Percentiles rank a stretch among this genome's conserved stretches.
These are phyloP conservation scores for Polymixis lichenea DNA, from an alignment of 2,888 invertebrate genomes.

Conservation along the genomic window DNA sequence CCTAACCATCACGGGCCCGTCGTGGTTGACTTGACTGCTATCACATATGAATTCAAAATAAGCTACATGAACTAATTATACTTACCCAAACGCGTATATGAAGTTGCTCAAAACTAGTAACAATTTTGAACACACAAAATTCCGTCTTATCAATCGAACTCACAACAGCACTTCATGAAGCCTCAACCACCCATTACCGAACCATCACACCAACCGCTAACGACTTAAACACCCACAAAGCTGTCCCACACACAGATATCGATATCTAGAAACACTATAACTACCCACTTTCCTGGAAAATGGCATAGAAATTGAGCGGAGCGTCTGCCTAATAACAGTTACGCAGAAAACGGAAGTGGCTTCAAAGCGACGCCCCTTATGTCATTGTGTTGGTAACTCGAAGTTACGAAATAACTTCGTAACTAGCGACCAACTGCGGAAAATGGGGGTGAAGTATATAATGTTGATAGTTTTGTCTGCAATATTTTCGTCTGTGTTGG, in stretches of 20 bases:
- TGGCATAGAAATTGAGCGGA: slow-evolving; percentile 73
- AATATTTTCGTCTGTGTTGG: slow-evolving; percentile 48
- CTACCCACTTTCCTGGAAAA: slow-evolving; percentile 69
- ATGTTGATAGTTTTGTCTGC: slow-evolving; percentile 64
- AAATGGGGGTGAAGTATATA: slow-evolving; percentile 77
- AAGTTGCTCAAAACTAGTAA: neutral
- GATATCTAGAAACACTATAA: slow-evolving; percentile 68
- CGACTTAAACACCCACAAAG: slow-evolving; percentile 37
- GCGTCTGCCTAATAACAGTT: slow-evolving; percentile 78
- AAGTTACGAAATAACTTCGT: slow-evolving; percentile 82
- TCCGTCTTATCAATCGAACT: slow-evolving; percentile 43
- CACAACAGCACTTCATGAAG: slow-evolving; percentile 22
- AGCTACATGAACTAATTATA: too few relatives aligned
- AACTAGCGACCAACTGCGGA: slow-evolving; percentile 78
- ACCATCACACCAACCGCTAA: slow-evolving; percentile 44
- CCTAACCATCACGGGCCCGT: too few relatives aligned
- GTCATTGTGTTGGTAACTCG: slow-evolving; percentile 80
- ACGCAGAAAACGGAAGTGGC: slow-evolving; percentile 80
- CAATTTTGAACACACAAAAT: neutral
- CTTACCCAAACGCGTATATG: too few relatives aligned
- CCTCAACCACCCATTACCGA: slow-evolving; percentile 31
- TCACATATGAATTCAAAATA: too few relatives aligned
- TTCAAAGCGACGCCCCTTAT: slow-evolving; percentile 80
- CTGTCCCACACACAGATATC: slow-evolving; percentile 57
- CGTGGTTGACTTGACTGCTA: too few relatives aligned